Percentiles rank a stretch among this genome's conserved stretches.
Evolutionary conservation across 2,888 invertebrate species (phyloP).

Genomic region (Drosophila leonis): DNA sequence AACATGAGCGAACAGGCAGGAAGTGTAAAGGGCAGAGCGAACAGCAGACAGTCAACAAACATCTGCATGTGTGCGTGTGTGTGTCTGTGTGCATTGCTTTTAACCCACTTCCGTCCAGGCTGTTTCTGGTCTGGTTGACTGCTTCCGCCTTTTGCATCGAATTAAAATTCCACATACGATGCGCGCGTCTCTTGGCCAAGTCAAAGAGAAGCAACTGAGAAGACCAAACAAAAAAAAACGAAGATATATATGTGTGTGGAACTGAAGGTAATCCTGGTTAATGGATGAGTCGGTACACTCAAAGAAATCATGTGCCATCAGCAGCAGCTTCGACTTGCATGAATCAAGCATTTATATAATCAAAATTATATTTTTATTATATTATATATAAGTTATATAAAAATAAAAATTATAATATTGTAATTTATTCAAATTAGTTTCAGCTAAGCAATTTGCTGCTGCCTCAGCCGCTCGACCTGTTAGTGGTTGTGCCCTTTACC

Average conservation of each 20-base stretch:
- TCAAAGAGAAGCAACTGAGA: conserved; percentile 17
- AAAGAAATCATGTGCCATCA: background rate
- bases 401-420: background rate
- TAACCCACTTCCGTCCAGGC: conserved; percentile 70
- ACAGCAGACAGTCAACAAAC: conserved; percentile 42
- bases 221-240: conserved; percentile 14
- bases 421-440: conserved; percentile 1
- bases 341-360: background rate
- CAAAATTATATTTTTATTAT: background rate
- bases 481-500: conserved; percentile 13
- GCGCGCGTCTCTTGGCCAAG: conserved; percentile 46
- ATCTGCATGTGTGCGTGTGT: conserved; percentile 36
- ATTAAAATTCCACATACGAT: conserved; percentile 74
- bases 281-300: conserved; percentile 63
- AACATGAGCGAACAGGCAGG: conserved; percentile 9
- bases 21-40: background rate
- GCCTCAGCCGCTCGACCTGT: background rate
- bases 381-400: background rate
- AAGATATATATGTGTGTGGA: background rate
- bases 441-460: background rate
- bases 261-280: conserved; percentile 62
- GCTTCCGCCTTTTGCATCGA: conserved; percentile 62
- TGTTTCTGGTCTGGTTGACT: conserved; percentile 49
- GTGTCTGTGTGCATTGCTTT: conserved; percentile 49
- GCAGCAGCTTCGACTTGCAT: background rate